Base-by-base conservation (phyloP, 2,113 vertebrate species). In the Litocranius walleri region DNA sequence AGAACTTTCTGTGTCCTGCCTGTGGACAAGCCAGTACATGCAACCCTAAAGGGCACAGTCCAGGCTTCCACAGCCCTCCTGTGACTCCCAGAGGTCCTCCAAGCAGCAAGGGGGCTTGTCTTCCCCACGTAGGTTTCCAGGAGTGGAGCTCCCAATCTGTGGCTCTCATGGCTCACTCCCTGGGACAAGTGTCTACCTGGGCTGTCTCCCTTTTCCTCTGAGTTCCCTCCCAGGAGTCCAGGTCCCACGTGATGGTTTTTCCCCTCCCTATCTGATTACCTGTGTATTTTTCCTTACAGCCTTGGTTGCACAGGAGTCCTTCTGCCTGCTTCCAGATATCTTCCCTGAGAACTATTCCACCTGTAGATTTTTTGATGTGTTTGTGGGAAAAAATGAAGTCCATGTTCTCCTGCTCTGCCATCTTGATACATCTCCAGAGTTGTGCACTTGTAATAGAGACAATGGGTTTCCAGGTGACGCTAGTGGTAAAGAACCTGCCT, bases 51-150 rank as follows among this genome's bases (percentile, higher is more conserved):
- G n/a, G n/a, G 67, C 21, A 40, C 67, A 23, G n/a, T 74, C n/a
- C 77, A 50, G 77, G 1, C 27, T 19, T 50, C 27, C 8, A 1
- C 8, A 30, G 77, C 15, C 45, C 29, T 80, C 77, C 77, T 80
- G 77, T 19, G 77, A 30, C 2, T 19, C 29, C 77, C 77, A 80
- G 77, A 48, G 77, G 15, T 17, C 77, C 77, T 80, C 29, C 15
- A 19, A 11, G 16, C 77, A 33, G 15, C 45, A 30, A 80, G 45
- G 8, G 45, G 6, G 45, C 45, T 80, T 50, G 45, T 30, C 29
- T 80, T 50, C 45, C 29, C 15, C 40, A 0, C 0, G 0, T 30
- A 30, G 77, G 8, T 29, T 33, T 48, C 45, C 27, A 3, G 9
- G 16, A 80, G 15, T 6, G 15, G 29, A 48, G 45, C 4, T 10